Percentiles rank a stretch among this genome's conserved stretches.
Evolutionary conservation across 53 echinoderm and acorn worm species (phyloP).

Genomic region (Mesocentrotus franciscanus): DNA sequence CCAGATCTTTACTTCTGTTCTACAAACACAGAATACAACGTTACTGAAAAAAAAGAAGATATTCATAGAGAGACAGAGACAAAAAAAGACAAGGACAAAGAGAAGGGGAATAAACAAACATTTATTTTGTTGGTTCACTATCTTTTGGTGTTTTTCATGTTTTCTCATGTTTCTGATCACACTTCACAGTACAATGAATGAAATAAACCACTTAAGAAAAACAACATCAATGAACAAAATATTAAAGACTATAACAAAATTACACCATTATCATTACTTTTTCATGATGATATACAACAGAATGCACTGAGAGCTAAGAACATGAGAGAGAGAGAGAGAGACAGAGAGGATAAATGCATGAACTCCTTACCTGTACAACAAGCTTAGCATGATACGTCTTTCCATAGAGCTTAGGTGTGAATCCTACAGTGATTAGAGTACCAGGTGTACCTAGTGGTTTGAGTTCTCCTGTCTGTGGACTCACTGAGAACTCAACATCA

Average conservation of each 20-base stretch:
- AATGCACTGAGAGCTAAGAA: neutral
- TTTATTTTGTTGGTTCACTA: too few relatives aligned
- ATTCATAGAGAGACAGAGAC: too few relatives aligned
- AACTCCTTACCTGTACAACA: constrained; percentile 87
- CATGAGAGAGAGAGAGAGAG: neutral
- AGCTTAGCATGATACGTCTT: constrained; percentile 92
- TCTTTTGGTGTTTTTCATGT: too few relatives aligned
- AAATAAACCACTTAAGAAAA: too few relatives aligned
- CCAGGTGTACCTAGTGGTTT: constrained; percentile 88
- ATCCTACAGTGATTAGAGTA: constrained; percentile 82
- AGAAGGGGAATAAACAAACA: too few relatives aligned
- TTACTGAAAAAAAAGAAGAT: neutral
- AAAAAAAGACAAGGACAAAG: too few relatives aligned
- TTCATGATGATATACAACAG: too few relatives aligned
- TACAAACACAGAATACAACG: neutral
- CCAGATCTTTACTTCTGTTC: neutral
- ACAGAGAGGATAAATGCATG: neutral
- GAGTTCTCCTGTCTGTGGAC: constrained; percentile 93
- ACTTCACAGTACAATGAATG: too few relatives aligned
- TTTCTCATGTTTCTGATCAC: too few relatives aligned
- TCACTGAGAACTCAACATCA: constrained; percentile 90
- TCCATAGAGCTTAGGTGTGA: constrained; percentile 92
- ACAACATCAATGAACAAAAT: too few relatives aligned
- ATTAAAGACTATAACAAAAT: too few relatives aligned
- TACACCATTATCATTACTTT: too few relatives aligned